Conservation (phyloP, 2,797 vertebrate genomes). For the Gouania willdenowi region DNA sequence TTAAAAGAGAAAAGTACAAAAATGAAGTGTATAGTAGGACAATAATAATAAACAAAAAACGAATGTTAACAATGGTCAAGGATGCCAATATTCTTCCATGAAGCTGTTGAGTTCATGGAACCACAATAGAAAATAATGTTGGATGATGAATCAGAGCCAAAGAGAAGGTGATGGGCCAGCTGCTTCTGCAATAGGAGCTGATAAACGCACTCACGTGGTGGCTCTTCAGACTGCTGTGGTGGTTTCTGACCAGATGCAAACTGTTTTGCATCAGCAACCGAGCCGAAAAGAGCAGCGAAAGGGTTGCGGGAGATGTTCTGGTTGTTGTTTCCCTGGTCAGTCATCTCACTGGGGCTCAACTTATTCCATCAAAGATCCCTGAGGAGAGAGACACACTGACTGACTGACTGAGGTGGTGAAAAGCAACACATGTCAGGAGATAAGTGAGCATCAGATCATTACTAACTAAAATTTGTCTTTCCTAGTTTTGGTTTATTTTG, state of each 20-base stretch:
- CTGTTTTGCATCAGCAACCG: constrained; percentile 92
- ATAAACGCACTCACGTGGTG: constrained; percentile 62
- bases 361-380: constrained; percentile 69
- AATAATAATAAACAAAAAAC: too few relatives aligned
- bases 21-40: too few relatives aligned
- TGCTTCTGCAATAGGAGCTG: not conserved
- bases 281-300: constrained; percentile 95
- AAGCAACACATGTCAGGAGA: too few relatives aligned
- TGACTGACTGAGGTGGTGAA: too few relatives aligned
- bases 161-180: too few relatives aligned
- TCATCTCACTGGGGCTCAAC: constrained; percentile 86
- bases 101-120: too few relatives aligned
- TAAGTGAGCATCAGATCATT: not conserved
- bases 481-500: too few relatives aligned
- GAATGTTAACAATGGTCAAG: too few relatives aligned
- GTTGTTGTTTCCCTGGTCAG: constrained; percentile 99
- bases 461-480: not conserved
- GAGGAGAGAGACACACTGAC: constrained; percentile 2
- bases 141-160: too few relatives aligned
- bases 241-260: constrained; percentile 91
- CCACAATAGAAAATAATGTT: too few relatives aligned
- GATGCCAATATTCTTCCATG: too few relatives aligned
- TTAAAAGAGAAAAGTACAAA: too few relatives aligned
- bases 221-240: constrained; percentile 73
- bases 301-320: constrained; percentile 95